phyloP scores from a whole-genome alignment of 2,113 vertebrate genomes.

The cattle (Bos taurus) region DNA sequence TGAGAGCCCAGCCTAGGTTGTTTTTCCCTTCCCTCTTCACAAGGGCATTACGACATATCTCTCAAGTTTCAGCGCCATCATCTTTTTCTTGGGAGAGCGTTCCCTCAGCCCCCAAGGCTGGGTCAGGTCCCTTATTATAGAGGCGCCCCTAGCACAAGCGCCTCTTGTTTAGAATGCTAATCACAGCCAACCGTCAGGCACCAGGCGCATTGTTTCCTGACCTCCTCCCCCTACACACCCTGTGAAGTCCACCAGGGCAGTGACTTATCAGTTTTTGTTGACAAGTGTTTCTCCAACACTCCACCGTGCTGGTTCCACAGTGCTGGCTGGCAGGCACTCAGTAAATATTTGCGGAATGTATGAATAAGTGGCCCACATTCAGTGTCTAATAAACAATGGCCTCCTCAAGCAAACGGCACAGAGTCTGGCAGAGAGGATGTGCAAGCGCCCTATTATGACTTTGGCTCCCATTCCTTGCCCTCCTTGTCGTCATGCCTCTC shows the following conservation, averaged over 20 bases:
- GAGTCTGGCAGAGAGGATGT: background rate
- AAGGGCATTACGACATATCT: background rate
- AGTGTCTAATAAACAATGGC: background rate
- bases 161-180: background rate
- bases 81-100: background rate
- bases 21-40: background rate
- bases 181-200: background rate
- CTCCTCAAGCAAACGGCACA: background rate
- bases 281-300: background rate
- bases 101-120: too few relatives aligned
- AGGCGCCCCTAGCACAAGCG: background rate
- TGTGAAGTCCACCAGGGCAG: background rate
- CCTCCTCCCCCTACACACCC: too few relatives aligned
- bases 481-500: rapidly evolving
- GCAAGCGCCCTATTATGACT: too few relatives aligned
- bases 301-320: background rate
- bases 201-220: rapidly evolving
- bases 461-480: background rate
- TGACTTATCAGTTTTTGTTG: background rate
- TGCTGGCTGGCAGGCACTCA: background rate
- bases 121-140: background rate
- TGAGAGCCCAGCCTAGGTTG: background rate
- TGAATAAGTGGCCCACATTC: background rate
- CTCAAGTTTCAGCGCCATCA: background rate
- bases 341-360: background rate